Evolutionary conservation across 2,113 vertebrate species (phyloP), one percentile per base, ranked within the genome.

Genomic region (Sylvietta virens): DNA sequence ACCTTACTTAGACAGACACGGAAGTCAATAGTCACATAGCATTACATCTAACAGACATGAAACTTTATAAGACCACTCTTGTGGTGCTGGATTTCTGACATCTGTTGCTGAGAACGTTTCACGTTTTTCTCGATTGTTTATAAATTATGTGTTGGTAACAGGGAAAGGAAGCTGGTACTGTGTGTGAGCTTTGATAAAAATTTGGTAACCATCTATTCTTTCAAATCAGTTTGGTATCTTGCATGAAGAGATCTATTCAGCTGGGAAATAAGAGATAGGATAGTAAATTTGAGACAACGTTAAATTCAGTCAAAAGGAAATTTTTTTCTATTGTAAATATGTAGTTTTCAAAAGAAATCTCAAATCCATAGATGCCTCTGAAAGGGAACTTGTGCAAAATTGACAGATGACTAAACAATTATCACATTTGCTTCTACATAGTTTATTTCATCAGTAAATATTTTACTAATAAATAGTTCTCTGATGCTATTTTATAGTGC

Each of bases 131-230:
- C 11, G 10, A 3, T 40, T 33, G 6, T 54, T 31, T 64, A 3
- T 44, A 44, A 78, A 22, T 40, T 3, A 3, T n/a, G 5, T 18
- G 4, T 31, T 57, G 24, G 7, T 79, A 65, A 1, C 0, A 27
- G 13, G 33, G 6, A 30, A 56, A 24, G 20, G 26, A 81, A 23
- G 26, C 31, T 47, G 7, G 33, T 64, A 8, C 3, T 48, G 7
- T 13, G n/a, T 64, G 27, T 56, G 21, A 74, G 3, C 50, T 81
- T 70, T 27, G 22, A 21, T 33, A 45, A 66, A 61, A 62, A 17
- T 9, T 26, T 18, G 17, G 47, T 82, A 42, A 33, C 14, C 0
- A 0, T n/a, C 3, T 37, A 0, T 51, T 44, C 14, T 56, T 58
- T 33, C 8, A 42, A 39, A 28, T 51, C 44, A 15, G 1, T 28